Evolutionary conservation across 1,140 invertebrate genomes (phyloP), one percentile per base, ranked within the genome.

Genomic region (Drosophila prosaltans): DNA sequence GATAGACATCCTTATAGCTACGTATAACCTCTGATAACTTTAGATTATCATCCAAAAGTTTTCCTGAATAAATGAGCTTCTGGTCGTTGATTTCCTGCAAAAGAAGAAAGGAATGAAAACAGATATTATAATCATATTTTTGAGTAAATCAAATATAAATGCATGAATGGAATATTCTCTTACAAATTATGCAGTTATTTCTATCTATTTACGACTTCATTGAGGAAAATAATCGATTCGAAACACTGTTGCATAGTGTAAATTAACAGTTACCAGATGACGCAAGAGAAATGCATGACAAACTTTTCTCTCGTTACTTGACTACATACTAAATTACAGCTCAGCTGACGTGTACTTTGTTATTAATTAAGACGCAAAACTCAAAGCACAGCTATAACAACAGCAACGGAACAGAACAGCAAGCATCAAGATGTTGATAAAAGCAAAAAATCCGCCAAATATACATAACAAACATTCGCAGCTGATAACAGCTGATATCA

Each of bases 51-150:
- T 94, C 95, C 60, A 98, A 91, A 10, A 98, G 92, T 89, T 97
- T 96, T n/a, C 97, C 97, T 7, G 96, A 97, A 92, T 98, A 98
- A 81, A 98, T 98, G 0, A 98, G 93, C 92, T 97, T 97, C 88
- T 98, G 97, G 77, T 97, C 96, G 69, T 95, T 94, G 63, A 94
- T 94, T 91, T 94, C 95, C 97, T 88, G 1, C 6, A 21, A 48
- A 45, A 9, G 36, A 9, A n/a, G 0, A 39, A 40, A 8, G 2
- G 9, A 62, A 48, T 16, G 16, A 2, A n/a, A n/a, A 54, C 2
- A 21, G 2, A 59, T 4, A 32, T 26, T 9, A 4, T 30, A 30
- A 30, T 30, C 2, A 30, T 30, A 30, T 3, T 16, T 16, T 16
- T 16, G 16, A 16, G 16, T 16, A 16, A 16, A 16, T 16, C 16